phyloP scores from a whole-genome alignment of 2,797 vertebrate genomes.

The Melanotaenia parkinsoni region DNA sequence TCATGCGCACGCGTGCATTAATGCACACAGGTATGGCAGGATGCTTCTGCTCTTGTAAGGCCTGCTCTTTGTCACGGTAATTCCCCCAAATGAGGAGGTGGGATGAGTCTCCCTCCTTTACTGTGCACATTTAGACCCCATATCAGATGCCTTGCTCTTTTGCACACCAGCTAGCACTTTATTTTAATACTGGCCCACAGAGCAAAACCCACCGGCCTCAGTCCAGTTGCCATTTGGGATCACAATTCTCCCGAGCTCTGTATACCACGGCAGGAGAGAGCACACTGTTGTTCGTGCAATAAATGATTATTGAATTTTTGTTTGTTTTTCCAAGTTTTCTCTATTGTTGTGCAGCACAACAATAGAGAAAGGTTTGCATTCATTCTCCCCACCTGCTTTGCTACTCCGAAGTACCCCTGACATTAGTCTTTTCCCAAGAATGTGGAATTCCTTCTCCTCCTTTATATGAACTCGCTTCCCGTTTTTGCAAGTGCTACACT shows the following conservation, averaged over 20 bases:
- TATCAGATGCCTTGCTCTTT: constrained; percentile 67
- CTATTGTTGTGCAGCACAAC: constrained; percentile 49
- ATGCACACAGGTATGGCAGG: constrained; percentile 38
- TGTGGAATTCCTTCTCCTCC: constrained; percentile 69
- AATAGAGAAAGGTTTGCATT: constrained; percentile 66
- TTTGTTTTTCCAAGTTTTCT: constrained; percentile 54
- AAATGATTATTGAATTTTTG: constrained; percentile 74
- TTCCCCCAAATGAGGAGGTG: constrained; percentile 73
- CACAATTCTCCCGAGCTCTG: constrained; percentile 10
- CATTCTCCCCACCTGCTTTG: constrained; percentile 52
- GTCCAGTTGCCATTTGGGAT: constrained; percentile 46
- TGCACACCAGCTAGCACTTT: constrained; percentile 69
- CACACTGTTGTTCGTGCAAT: constrained; percentile 51
- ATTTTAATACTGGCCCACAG: constrained; percentile 63
- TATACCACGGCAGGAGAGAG: constrained; percentile 31
- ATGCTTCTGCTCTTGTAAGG: constrained; percentile 48
- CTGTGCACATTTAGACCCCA: constrained; percentile 61
- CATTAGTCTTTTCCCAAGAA: constrained; percentile 70
- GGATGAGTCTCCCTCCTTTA: constrained; percentile 64
- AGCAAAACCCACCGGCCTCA: constrained; percentile 39
- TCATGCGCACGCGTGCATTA: constrained; percentile 21
- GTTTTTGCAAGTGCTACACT: constrained; percentile 70
- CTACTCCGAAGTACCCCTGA: constrained; percentile 54
- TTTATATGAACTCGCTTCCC: constrained; percentile 57
- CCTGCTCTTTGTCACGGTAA: constrained; percentile 76